phyloP scores from a whole-genome alignment of 1,140 invertebrate genomes.

The Formica selysi region DNA sequence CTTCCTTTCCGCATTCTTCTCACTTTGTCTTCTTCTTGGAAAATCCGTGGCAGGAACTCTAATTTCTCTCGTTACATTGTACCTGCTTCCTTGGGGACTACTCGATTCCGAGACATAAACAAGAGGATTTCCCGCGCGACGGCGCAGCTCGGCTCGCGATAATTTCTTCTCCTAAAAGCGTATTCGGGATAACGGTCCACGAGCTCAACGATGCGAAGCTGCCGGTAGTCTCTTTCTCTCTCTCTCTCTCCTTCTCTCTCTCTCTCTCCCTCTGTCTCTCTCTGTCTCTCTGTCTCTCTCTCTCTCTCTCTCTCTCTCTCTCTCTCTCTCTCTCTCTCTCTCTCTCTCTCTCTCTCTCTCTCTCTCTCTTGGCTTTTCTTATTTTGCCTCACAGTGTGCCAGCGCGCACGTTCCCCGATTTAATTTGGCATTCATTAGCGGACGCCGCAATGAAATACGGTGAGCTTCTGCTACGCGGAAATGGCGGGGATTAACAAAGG shows the following conservation, averaged over 20 bases:
- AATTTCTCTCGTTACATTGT: slow-evolving; percentile 65
- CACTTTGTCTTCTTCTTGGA: slow-evolving; percentile 47
- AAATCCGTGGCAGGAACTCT: slow-evolving; percentile 61
- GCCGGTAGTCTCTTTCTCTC: slow-evolving; percentile 5
- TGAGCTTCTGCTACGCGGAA: slow-evolving; percentile 45
- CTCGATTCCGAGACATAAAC: slow-evolving; percentile 70
- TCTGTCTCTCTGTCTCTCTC: no score
- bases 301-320: slow-evolving; percentile 14
- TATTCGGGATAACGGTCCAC: slow-evolving; percentile 58
- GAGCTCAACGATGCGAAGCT: slow-evolving; percentile 51
- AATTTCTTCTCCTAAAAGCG: slow-evolving; percentile 61
- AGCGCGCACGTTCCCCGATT: slow-evolving; percentile 62
- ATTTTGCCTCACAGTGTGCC: slow-evolving; percentile 33
- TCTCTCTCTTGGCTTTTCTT: slow-evolving; percentile 4
- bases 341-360: slow-evolving; percentile 12
- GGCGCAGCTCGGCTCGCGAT: slow-evolving; percentile 47
- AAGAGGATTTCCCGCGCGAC: slow-evolving; percentile 64
- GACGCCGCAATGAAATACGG: slow-evolving; percentile 56
- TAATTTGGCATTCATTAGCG: slow-evolving; percentile 67
- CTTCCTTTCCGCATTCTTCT: slow-evolving; percentile 20
- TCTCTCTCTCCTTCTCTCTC: slow-evolving; percentile 29
- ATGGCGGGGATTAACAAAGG: slow-evolving; percentile 59
- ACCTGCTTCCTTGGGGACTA: slow-evolving; percentile 46
- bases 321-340: slow-evolving; percentile 7
- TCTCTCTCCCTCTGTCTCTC: no score